Percentiles rank a stretch among this genome's conserved stretches.
phyloP scores from a whole-genome alignment of 2,113 vertebrate species.

The Hippocampus zosterae region DNA sequence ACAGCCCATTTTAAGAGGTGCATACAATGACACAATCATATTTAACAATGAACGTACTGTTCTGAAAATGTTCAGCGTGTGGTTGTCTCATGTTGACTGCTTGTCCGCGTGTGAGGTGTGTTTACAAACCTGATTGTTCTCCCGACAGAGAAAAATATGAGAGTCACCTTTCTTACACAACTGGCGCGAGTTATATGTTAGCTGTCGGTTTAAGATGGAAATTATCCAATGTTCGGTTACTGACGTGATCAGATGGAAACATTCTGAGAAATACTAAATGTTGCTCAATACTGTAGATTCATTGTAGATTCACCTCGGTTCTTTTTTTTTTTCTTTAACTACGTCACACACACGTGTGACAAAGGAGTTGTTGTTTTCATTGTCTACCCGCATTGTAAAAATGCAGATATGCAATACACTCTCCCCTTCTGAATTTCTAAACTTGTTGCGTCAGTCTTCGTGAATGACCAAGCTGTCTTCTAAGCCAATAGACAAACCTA shows the following conservation, averaged over 20 bases:
- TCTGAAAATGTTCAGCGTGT: conserved; percentile 9
- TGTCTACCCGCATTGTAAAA: too few relatives aligned
- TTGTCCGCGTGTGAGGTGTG: too few relatives aligned
- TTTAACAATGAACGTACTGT: too few relatives aligned
- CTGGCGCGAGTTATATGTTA: conserved; percentile 1
- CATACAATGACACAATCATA: not conserved
- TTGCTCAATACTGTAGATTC: not conserved
- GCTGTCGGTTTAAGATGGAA: conserved; percentile 8
- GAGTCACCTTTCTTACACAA: conserved; percentile 16
- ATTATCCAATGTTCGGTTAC: not conserved
- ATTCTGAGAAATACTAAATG: not conserved
- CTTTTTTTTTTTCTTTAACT: too few relatives aligned
- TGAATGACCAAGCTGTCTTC: too few relatives aligned
- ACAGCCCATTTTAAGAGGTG: not conserved
- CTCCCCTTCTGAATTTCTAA: too few relatives aligned
- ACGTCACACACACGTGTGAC: too few relatives aligned
- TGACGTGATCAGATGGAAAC: not conserved
- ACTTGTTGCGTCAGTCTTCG: too few relatives aligned
- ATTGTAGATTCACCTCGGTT: too few relatives aligned
- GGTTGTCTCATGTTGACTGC: not conserved
- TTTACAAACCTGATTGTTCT: conserved; percentile 38
- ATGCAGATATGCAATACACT: too few relatives aligned
- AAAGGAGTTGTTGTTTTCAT: too few relatives aligned
- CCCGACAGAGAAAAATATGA: conserved; percentile 11
- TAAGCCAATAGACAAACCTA: too few relatives aligned